phyloP scores from a whole-genome alignment of 1,140 invertebrate genomes.

The Anthonomus grandis region DNA sequence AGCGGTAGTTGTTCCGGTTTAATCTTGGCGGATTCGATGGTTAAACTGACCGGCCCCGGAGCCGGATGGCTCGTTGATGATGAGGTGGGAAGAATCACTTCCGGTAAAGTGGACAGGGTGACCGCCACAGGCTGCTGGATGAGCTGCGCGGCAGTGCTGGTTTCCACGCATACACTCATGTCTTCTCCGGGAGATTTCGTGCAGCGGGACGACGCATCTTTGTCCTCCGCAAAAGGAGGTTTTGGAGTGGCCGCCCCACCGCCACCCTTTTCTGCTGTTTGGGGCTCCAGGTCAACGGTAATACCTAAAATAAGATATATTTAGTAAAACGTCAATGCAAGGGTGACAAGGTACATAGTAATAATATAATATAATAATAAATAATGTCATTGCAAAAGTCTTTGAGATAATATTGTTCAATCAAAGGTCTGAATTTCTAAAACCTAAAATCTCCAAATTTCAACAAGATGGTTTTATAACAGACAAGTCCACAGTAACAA shows the following conservation, averaged over 20 bases:
- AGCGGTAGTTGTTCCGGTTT: slow-evolving; percentile 14
- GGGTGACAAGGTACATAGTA: too few species aligned
- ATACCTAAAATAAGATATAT: slow-evolving; percentile 16
- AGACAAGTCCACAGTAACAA: too few species aligned
- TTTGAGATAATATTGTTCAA: too few species aligned
- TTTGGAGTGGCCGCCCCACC: slow-evolving; percentile 35
- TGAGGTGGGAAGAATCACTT: slow-evolving; percentile 5
- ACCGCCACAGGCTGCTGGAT: slow-evolving; percentile 17
- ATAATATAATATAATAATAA: too few species aligned
- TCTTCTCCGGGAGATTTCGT: slow-evolving; percentile 23
- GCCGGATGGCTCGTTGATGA: slow-evolving; percentile 2
- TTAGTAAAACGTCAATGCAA: too few species aligned
- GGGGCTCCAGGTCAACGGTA: slow-evolving; percentile 40
- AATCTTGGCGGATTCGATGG: neutral
- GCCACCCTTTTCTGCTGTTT: slow-evolving; percentile 32
- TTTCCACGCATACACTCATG: slow-evolving; percentile 47
- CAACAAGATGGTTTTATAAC: too few species aligned
- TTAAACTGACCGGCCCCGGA: neutral
- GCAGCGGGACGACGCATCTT: too few species aligned
- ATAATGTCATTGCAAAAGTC: too few species aligned
- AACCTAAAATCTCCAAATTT: too few species aligned
- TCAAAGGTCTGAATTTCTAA: too few species aligned
- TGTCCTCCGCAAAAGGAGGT: too few species aligned
- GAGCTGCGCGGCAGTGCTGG: slow-evolving; percentile 11
- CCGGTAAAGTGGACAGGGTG: slow-evolving; percentile 8